phyloP scores from a whole-genome alignment of 2,113 vertebrate species.

The Phodopus roborovskii region DNA sequence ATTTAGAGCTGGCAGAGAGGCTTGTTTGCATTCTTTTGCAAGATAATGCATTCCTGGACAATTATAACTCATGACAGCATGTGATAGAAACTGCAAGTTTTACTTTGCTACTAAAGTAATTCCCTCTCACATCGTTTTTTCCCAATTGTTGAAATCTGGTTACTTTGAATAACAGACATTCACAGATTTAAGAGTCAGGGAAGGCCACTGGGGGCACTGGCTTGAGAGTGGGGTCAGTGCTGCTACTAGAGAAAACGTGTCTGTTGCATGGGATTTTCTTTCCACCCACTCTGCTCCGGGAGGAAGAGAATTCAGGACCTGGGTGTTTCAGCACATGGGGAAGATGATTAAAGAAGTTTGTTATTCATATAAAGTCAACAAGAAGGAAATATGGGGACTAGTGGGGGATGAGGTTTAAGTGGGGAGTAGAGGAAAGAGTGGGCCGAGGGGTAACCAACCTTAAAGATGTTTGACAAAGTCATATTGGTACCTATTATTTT shows the following conservation, averaged over 20 bases:
- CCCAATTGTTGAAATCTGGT: conserved; percentile 29
- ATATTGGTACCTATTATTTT: background rate
- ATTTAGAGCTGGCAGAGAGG: background rate
- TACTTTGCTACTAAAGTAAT: conserved; percentile 39
- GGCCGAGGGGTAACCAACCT: background rate
- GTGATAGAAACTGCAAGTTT: background rate
- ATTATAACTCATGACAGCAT: background rate
- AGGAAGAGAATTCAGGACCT: background rate
- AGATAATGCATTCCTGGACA: background rate
- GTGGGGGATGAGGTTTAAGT: background rate
- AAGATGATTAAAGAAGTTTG: conserved; percentile 33
- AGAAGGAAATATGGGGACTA: too few relatives aligned
- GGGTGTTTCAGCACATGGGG: background rate
- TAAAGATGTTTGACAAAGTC: background rate
- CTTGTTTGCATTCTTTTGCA: background rate
- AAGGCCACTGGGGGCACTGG: background rate
- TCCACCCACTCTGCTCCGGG: background rate
- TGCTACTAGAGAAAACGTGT: background rate
- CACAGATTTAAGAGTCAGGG: background rate
- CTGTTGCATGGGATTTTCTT: background rate
- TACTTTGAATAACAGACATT: background rate
- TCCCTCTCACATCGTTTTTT: background rate
- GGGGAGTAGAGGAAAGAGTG: background rate
- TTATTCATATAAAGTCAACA: background rate
- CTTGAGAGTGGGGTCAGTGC: accelerated